These are phyloP conservation scores for Seladonia tumulorum DNA, from an alignment of 2,888 invertebrate species.

Conservation along the genomic window DNA sequence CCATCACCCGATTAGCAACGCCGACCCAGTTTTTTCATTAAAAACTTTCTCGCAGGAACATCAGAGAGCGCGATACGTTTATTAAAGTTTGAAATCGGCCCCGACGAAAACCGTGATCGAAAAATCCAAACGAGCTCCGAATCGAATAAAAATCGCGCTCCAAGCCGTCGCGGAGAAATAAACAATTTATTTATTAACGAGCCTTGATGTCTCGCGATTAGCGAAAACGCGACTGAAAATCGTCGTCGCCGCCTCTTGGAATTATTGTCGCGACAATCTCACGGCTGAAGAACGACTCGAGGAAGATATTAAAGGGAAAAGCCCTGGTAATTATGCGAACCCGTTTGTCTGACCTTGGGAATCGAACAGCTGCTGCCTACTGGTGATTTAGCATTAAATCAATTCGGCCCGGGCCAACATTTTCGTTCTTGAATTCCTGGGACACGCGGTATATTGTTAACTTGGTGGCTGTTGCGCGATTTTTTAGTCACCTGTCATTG, in stretches of 20 bases:
- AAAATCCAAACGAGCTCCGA: neutral
- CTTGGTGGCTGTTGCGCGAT: neutral
- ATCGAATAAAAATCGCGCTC: neutral
- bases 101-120: too few relatives aligned
- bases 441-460: neutral
- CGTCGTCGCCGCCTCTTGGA: neutral
- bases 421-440: neutral
- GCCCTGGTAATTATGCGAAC: slow-evolving; percentile 56
- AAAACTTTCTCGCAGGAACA: neutral
- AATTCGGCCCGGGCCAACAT: slow-evolving; percentile 16
- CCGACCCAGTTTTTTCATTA: neutral
- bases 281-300: neutral
- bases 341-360: slow-evolving; percentile 55
- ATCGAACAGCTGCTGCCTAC: slow-evolving; percentile 55
- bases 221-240: neutral
- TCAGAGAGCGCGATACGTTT: neutral
- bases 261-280: slow-evolving; percentile 28
- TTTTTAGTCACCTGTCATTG: neutral
- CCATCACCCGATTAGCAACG: neutral
- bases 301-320: slow-evolving; percentile 24
- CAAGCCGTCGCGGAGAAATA: neutral
- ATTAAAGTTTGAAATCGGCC: too few relatives aligned
- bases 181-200: slow-evolving; percentile 3
- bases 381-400: slow-evolving; percentile 48
- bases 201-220: neutral